Conservation (phyloP, 1,140 invertebrate species). For the Parapsyche elsis region DNA sequence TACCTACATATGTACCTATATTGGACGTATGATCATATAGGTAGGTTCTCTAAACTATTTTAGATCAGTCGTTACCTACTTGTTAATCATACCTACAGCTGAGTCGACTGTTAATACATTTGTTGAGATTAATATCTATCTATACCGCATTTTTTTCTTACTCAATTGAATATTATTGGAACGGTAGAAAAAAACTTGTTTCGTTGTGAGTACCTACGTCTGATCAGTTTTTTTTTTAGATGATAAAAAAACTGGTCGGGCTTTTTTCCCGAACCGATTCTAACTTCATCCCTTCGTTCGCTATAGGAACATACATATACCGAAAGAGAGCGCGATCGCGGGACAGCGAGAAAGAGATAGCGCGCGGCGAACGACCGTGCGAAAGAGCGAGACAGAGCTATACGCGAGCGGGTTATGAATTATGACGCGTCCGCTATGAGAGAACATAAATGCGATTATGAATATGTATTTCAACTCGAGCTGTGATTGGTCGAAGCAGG, state of each 20-base stretch:
- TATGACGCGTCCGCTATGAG: slow-evolving; percentile 39
- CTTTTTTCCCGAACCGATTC: neutral
- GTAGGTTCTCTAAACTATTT: too few relatives aligned
- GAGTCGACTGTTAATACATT: too few relatives aligned
- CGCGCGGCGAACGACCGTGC: neutral
- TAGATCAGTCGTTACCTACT: too few relatives aligned
- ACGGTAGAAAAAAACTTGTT: neutral
- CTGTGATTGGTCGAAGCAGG: slow-evolving; percentile 43
- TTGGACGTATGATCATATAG: too few relatives aligned
- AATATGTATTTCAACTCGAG: slow-evolving; percentile 45
- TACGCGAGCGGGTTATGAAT: slow-evolving; percentile 51
- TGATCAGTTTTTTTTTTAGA: neutral
- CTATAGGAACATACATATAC: neutral
- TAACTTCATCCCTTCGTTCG: neutral
- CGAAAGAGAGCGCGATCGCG: neutral
- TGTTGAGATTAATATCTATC: too few relatives aligned
- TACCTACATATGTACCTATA: too few relatives aligned
- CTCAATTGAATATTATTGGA: slow-evolving; percentile 2
- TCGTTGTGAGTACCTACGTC: neutral
- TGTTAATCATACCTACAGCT: too few relatives aligned
- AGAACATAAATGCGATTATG: slow-evolving; percentile 50
- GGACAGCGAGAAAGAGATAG: neutral
- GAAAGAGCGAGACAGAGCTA: slow-evolving; percentile 10
- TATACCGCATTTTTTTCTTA: neutral
- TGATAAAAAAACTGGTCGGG: neutral